Conservation (phyloP, 2,888 invertebrate genomes). For the Salticus scenicus region DNA sequence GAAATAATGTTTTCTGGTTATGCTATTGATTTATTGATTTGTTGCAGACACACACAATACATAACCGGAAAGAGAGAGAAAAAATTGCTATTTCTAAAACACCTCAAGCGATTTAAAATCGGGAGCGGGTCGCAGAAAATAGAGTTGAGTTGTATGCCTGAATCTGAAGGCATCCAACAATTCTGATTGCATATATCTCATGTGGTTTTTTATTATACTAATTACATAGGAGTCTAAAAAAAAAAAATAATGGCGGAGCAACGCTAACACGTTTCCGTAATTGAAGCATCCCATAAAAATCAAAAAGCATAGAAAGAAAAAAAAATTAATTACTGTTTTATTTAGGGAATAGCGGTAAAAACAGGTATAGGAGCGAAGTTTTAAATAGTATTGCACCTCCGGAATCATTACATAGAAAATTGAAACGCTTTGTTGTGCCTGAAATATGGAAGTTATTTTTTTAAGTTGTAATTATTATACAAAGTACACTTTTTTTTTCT, state of each 20-base stretch:
- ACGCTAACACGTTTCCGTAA: conserved; percentile 58
- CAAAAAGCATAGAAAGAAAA: conserved; percentile 24
- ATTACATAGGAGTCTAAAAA: conserved; percentile 55
- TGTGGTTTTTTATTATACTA: conserved; percentile 52
- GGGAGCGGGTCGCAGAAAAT: conserved; percentile 21
- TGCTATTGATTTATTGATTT: conserved; percentile 69
- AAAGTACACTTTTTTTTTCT: not conserved
- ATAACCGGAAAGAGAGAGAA: conserved; percentile 15
- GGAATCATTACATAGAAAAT: conserved; percentile 43
- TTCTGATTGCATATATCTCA: conserved; percentile 36
- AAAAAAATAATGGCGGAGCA: conserved; percentile 47
- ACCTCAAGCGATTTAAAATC: conserved; percentile 50
- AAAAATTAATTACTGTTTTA: conserved; percentile 66
- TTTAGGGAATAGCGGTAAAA: conserved; percentile 37
- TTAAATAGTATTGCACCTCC: conserved; percentile 27
- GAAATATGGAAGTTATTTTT: conserved; percentile 45
- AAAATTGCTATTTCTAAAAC: conserved; percentile 51
- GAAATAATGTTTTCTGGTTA: conserved; percentile 67
- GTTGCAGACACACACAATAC: conserved; percentile 50
- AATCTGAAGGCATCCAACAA: conserved; percentile 22
- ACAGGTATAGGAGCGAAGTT: conserved; percentile 43
- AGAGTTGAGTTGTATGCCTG: conserved; percentile 41
- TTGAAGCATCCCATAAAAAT: conserved; percentile 44
- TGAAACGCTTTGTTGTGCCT: conserved; percentile 43
- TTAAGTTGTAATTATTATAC: conserved; percentile 36